Conservation (phyloP, 1,140 invertebrate genomes). For the Cylas formicarius region DNA sequence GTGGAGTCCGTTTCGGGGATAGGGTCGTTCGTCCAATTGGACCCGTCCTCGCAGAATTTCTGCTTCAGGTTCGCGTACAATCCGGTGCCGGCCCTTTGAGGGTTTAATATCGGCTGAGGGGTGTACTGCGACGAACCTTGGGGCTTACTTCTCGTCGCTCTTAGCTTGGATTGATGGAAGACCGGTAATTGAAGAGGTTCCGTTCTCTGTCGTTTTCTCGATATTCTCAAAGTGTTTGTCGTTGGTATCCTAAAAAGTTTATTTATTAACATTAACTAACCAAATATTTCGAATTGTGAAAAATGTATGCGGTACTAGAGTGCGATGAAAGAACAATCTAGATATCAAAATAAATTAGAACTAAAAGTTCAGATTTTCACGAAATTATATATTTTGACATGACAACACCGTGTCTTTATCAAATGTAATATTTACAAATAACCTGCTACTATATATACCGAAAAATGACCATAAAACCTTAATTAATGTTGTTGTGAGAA, state of each 20-base stretch:
- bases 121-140: slow-evolving; percentile 65
- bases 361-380: background rate
- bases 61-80: slow-evolving; percentile 52
- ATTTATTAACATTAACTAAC: slow-evolving; percentile 4
- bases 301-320: no score
- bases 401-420: no score
- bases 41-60: slow-evolving; percentile 28
- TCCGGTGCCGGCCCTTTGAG: slow-evolving; percentile 77
- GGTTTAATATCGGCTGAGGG: slow-evolving; percentile 86
- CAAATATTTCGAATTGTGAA: no score
- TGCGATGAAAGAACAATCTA: background rate
- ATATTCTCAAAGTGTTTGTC: slow-evolving; percentile 53
- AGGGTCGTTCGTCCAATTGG: slow-evolving; percentile 33
- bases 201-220: slow-evolving; percentile 56
- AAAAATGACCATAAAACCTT: no score
- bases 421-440: no score
- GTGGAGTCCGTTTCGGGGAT: slow-evolving; percentile 47
- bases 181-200: slow-evolving; percentile 52
- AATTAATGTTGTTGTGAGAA: no score
- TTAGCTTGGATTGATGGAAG: slow-evolving; percentile 47
- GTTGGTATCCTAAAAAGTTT: slow-evolving; percentile 48
- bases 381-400: no score
- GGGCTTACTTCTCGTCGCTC: slow-evolving; percentile 46
- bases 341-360: slow-evolving; percentile 8
- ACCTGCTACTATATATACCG: no score